Evolutionary conservation across 2,888 invertebrate species (phyloP).

Genomic region (Idaea dimidiata): DNA sequence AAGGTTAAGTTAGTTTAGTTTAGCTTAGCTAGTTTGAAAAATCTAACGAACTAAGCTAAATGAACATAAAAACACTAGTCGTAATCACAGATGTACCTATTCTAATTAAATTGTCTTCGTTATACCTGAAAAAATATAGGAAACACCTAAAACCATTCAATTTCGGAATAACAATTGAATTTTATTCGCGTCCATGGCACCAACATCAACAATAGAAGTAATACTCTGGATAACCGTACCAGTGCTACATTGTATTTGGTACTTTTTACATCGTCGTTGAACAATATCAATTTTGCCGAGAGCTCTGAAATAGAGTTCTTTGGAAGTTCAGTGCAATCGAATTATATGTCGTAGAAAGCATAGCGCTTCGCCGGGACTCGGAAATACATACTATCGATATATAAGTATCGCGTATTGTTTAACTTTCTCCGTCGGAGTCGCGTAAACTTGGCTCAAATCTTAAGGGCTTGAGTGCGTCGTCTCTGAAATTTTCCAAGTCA

Average conservation of each 20-base stretch:
- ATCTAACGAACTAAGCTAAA: no score
- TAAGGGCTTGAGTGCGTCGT: constrained; percentile 52
- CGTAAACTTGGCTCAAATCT: constrained; percentile 67
- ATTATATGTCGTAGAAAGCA: constrained; percentile 26
- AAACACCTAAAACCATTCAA: background rate
- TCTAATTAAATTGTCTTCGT: no score
- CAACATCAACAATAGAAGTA: background rate
- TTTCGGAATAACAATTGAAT: background rate
- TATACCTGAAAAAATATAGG: background rate
- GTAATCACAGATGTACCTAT: no score
- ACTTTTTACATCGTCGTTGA: constrained; percentile 10
- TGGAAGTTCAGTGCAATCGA: constrained; percentile 29
- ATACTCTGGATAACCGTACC: background rate
- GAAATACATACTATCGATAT: constrained; percentile 36
- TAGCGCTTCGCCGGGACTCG: constrained; percentile 21
- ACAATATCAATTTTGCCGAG: constrained; percentile 33
- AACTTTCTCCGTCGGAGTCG: constrained; percentile 54
- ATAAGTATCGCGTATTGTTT: constrained; percentile 54
- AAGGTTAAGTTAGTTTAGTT: no score
- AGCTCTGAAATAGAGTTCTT: constrained; percentile 26
- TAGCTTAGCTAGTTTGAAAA: no score
- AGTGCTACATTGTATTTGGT: constrained; percentile 1
- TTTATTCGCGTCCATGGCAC: background rate
- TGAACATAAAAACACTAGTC: no score
- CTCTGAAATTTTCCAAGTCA: constrained; percentile 64